Conservation (phyloP, 2,797 vertebrate genomes). For the Lacerta bilineata region DNA sequence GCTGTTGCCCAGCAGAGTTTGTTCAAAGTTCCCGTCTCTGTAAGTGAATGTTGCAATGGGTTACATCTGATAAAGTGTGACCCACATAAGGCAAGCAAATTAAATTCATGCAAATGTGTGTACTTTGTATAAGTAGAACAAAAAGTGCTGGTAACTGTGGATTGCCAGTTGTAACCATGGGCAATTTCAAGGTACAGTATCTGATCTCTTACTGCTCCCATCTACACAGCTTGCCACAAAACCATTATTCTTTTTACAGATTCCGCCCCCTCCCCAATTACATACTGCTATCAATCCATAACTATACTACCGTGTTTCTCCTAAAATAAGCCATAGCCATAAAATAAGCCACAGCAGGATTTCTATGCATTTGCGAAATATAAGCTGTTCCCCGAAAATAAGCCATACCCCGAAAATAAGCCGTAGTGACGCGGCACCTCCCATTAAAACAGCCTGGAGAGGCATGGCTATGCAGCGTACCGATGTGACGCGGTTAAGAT, state of each 20-base stretch:
- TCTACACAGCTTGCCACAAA: too few relatives aligned
- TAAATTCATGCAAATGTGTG: neutral
- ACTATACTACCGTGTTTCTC: neutral
- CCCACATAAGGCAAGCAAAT: neutral
- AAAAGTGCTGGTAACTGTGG: neutral
- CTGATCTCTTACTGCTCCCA: neutral
- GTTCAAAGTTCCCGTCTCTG: neutral
- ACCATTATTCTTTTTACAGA: too few relatives aligned
- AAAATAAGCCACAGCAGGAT: too few relatives aligned
- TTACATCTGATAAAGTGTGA: neutral
- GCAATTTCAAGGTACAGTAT: neutral
- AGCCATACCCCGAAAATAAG: too few relatives aligned
- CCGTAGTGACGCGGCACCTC: too few relatives aligned
- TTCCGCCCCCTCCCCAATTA: neutral
- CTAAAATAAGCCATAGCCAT: too few relatives aligned
- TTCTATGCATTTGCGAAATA: too few relatives aligned
- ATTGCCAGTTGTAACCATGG: neutral
- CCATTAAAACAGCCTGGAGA: too few relatives aligned
- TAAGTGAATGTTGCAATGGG: neutral
- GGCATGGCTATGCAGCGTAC: too few relatives aligned
- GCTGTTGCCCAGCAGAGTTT: too few relatives aligned
- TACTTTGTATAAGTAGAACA: conserved; percentile 1
- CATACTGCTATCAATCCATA: neutral
- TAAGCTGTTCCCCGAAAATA: too few relatives aligned
- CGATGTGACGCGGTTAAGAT: too few relatives aligned